phyloP scores from a whole-genome alignment of 2,888 invertebrate genomes.

The Dolomedes plantarius region DNA sequence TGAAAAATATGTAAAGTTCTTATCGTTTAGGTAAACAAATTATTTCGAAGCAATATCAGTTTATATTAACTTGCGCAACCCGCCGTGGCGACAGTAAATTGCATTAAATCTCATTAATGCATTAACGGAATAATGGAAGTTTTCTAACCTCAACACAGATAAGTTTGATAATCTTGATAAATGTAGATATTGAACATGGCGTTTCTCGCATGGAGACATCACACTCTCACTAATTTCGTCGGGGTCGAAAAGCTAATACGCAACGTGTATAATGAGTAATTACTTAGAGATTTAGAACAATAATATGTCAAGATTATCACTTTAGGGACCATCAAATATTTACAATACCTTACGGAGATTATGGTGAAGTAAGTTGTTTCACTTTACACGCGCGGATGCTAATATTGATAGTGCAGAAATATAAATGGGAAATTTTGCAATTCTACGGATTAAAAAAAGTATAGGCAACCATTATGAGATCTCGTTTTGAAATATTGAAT shows the following conservation, averaged over 20 bases:
- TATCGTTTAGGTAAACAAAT: no score
- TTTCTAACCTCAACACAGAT: not conserved
- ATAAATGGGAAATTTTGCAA: no score
- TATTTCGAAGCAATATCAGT: no score
- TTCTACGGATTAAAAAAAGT: no score
- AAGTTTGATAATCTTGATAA: not conserved
- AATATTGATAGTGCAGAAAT: not conserved
- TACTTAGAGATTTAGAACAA: slow-evolving; percentile 1
- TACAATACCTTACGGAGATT: not conserved
- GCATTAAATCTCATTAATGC: not conserved
- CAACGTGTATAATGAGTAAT: not conserved
- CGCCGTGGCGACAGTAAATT: not conserved
- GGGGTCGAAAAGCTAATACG: not conserved
- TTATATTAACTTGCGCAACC: no score
- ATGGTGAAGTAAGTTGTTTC: not conserved
- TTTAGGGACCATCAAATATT: not conserved
- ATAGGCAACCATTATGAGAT: no score
- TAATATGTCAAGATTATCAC: slow-evolving; percentile 1
- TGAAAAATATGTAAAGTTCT: no score
- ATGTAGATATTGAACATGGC: slow-evolving; percentile 3
- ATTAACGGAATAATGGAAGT: not conserved
- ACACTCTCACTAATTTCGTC: not conserved
- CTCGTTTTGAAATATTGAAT: no score
- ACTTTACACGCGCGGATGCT: not conserved
- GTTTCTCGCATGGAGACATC: not conserved